Base-by-base conservation (phyloP, 2,113 vertebrate genomes). In the Rhadina sibilatrix region DNA sequence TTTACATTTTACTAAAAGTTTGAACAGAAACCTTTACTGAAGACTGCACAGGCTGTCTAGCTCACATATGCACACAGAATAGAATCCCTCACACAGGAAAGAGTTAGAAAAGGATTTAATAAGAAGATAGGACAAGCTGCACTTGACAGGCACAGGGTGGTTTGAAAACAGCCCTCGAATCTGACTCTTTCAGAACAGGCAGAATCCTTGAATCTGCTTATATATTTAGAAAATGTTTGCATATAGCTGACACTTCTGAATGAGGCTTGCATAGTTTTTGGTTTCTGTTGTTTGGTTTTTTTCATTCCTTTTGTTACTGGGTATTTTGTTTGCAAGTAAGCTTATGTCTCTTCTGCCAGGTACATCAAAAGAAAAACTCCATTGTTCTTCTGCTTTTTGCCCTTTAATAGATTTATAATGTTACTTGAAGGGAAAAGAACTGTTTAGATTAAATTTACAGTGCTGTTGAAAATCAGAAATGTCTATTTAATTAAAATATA, bases 1-100 rank as follows among this genome's bases (percentile, higher is more conserved):
- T 91, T 70, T 66, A 42, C 68, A 68, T 92, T 96, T 97, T 68
- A 52, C 42, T 72, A 14, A 95, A 95, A 69, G 54, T 87, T 40
- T 91, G 59, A 44, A 72, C 47, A 72, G 69, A 81, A 89, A 42
- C 28, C 15, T 92, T 97, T 57, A 37, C 44, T 72, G 83, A 94
- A 60, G 86, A 83, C 44, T 90, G 63, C 35, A 68, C 22, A 65
- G 66, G 28, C 56, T 70, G 31, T 31, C 44, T 64, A 35, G 30
- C 35, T 83, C 38, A 49, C 19, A 44, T 3, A 4, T 3, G 5
- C 46, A 57, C 23, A 33, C 12, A 70, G 53, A 76, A 38, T 14
- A 33, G 25, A 56, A 28, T 35, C 15, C 12, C 21, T 83, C 15
- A 44, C 2, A 1, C 42, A 70, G 37, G 42, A 60, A 64, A 66